Base-by-base conservation (phyloP, 2,888 invertebrate species). In the Spicauda simplicius region DNA sequence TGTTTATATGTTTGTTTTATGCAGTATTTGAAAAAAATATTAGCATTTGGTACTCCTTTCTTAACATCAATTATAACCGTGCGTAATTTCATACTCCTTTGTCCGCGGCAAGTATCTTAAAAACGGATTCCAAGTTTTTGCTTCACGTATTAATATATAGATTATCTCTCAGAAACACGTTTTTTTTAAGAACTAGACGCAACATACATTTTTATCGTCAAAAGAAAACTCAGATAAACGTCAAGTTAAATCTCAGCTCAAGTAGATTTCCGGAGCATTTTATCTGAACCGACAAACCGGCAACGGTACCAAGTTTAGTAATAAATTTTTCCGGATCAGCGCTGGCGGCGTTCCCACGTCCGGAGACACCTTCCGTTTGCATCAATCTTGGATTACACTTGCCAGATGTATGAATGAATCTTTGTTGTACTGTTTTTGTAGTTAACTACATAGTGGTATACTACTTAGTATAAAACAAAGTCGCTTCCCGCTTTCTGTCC, bases 271-370 rank as follows among this genome's bases (percentile, higher is more conserved):
- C 41, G 57, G 52, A 58, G 52, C 64, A 37, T 53, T 57, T 64
- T 64, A 58, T 64, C 64, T 20, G 64, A 64, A 41, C 53, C 58
- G 58, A 58, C 53, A 65, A 61, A 59, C 65, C 54, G 57, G 48
- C 64, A 58, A 53, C 30, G 37, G 64, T 53, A 30, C 41, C 10
- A 64, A 64, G 58, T 64, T 58, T 58, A 37, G 64, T 53, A 30
- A 25, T 6, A 64, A 64, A 52, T 64, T 58, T 58, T 57, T 58
- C 50, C 58, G 58, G 64, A 41, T 59, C 64, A 58, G 41, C 41
- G 16, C 37, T 37, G 60, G 60, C 60, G 50, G 33, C 30, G 6
- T 20, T 18, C 50, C 64, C 57, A 52, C 14, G 12, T 52, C 41
- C 57, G 64, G 25, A 25, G 25, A 37, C 45, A 63, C 50, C 48